These are phyloP conservation scores for Ischnura elegans DNA, from an alignment of 2,888 invertebrate genomes.

Conservation along the genomic window DNA sequence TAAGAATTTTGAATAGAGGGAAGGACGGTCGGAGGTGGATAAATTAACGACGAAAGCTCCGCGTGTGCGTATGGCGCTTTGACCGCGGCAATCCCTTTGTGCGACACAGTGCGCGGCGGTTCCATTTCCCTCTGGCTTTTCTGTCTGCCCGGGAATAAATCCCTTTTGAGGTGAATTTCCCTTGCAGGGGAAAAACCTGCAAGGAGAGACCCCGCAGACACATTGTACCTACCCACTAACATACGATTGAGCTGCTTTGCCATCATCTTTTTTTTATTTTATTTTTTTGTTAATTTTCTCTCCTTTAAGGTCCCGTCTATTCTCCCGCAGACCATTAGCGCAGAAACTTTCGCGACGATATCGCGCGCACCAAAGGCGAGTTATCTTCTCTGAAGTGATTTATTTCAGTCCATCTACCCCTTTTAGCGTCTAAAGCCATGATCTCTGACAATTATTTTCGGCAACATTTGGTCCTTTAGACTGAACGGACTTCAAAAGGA, in stretches of 20 bases:
- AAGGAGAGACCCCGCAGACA: no score
- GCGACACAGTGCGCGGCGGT: not conserved
- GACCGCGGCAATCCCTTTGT: not conserved
- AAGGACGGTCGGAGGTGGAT: not conserved
- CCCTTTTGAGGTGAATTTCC: not conserved
- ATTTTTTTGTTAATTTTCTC: no score
- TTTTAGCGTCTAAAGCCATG: not conserved
- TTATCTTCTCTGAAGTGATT: not conserved
- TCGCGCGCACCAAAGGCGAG: not conserved
- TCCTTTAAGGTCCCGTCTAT: not conserved
- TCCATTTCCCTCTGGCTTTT: conserved; percentile 17
- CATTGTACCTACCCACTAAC: no score
- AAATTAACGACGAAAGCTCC: not conserved
- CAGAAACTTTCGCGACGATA: not conserved
- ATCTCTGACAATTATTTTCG: not conserved
- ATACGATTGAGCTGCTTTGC: not conserved
- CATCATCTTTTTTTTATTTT: not conserved
- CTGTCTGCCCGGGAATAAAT: not conserved
- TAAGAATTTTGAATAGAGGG: conserved; percentile 1
- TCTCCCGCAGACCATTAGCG: not conserved
- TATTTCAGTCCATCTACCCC: not conserved
- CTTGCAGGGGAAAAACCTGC: not conserved
- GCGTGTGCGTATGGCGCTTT: not conserved
- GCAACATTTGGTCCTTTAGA: not conserved
- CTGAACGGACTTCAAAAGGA: not conserved